phyloP scores from a whole-genome alignment of 2,797 vertebrate genomes.

The Chrosomus eos region DNA sequence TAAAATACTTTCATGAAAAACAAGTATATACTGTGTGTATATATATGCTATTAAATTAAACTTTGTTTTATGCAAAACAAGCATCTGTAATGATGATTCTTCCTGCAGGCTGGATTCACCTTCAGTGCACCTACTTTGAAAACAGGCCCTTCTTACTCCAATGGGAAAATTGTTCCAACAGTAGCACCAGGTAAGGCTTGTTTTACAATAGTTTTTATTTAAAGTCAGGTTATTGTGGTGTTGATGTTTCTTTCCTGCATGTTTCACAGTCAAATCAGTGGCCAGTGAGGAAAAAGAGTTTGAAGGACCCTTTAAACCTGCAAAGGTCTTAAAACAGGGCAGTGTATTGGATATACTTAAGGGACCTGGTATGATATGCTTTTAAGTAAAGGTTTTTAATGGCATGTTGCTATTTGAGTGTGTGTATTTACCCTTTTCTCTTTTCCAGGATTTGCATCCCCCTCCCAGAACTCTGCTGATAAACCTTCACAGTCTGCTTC shows the following conservation, averaged over 20 bases:
- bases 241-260: slow-evolving; percentile 1
- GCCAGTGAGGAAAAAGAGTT: slow-evolving; percentile 81
- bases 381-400: not conserved
- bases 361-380: slow-evolving; percentile 82
- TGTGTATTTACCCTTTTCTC: not conserved
- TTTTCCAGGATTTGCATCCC: slow-evolving; percentile 72
- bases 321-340: slow-evolving; percentile 89
- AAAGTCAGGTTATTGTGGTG: not conserved
- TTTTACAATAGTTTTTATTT: not conserved
- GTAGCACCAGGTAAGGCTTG: slow-evolving; percentile 75
- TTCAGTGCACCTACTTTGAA: slow-evolving; percentile 94
- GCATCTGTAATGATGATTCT: not conserved
- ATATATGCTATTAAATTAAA: not conserved
- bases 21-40: too few species aligned
- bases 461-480: slow-evolving; percentile 59
- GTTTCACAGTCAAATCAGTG: slow-evolving; percentile 69
- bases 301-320: slow-evolving; percentile 86
- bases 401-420: not conserved
- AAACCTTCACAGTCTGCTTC: not conserved
- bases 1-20: too few species aligned
- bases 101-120: slow-evolving; percentile 87
- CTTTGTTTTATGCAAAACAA: not conserved
- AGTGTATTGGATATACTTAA: slow-evolving; percentile 95
- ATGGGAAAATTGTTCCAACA: slow-evolving; percentile 74
- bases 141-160: slow-evolving; percentile 78